Evolutionary conservation across 2,888 invertebrate genomes (phyloP), one percentile per base, ranked within the genome.

Genomic region (Nemotelus nigrinus): DNA sequence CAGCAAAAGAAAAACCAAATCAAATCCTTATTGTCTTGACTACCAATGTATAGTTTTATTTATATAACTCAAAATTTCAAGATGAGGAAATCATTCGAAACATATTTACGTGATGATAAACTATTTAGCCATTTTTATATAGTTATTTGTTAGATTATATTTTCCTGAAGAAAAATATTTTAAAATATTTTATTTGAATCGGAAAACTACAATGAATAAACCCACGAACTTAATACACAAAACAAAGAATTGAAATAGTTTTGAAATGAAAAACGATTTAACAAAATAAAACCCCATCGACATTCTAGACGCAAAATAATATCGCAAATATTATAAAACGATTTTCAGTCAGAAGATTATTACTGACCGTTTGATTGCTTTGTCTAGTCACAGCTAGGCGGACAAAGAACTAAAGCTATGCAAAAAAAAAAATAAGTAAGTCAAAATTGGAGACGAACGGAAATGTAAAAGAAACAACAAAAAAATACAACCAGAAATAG

Each of bases 241-340:
- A 68, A 67, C 5, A 47, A n/a, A 50, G 53, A 5, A 67, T 53
- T 25, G 7, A 41, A 71, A 71, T 71, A 25, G 47, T 57, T 39
- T 3, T 68, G 41, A 43, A 43, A 71, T 57, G 25, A 53, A 47
- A 71, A 44, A 67, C 55, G 43, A 70, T 55, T 55, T 45, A 48
- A 74, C 64, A 76, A 76, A 65, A 53, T 44, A 76, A 76, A 75
- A 76, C 64, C 76, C 76, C 76, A 76, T 76, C 76, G 76, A 76
- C 55, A 76, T 74, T 74, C 60, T 48, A 25, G 41, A 74, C 47
- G 63, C 47, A 63, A 50, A 53, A 55, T 55, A 25, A 25, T 25
- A 25, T 25, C 25, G 70, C 55, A 55, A 53, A 70, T n/a, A 25
- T n/a, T 72, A 43, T 72, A 72, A 10, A 45, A 76, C 55, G 10